These are phyloP conservation scores for Falco columbarius DNA, from an alignment of 2,797 vertebrate genomes.

Conservation along the genomic window DNA sequence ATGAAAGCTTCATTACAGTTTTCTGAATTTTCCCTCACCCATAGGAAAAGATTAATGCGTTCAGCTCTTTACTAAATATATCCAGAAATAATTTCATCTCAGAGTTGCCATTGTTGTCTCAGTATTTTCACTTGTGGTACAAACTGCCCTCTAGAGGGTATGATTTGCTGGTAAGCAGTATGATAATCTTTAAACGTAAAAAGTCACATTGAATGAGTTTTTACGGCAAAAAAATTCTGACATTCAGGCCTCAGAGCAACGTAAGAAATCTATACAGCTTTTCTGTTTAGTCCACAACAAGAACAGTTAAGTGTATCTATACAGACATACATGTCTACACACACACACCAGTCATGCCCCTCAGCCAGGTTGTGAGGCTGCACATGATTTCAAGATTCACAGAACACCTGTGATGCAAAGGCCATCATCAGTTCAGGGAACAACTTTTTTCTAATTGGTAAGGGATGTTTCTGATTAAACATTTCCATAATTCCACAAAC, in stretches of 20 bases:
- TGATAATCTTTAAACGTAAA: neutral
- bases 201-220: neutral
- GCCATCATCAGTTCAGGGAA: neutral
- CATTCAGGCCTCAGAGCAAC: neutral
- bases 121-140: neutral
- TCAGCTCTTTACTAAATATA: neutral
- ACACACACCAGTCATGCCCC: neutral
- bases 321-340: neutral
- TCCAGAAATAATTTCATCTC: neutral
- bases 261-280: neutral
- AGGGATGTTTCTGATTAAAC: neutral
- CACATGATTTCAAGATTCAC: neutral
- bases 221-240: neutral
- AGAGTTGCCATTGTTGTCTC: fast-evolving
- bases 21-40: neutral
- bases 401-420: neutral
- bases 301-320: neutral
- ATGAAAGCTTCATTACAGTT: neutral
- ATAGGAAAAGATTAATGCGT: neutral
- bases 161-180: neutral
- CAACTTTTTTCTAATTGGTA: neutral
- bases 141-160: neutral
- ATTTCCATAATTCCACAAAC: neutral
- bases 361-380: neutral
- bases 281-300: neutral